Conservation (phyloP, 2,113 vertebrate genomes). For the Anser cygnoides region DNA sequence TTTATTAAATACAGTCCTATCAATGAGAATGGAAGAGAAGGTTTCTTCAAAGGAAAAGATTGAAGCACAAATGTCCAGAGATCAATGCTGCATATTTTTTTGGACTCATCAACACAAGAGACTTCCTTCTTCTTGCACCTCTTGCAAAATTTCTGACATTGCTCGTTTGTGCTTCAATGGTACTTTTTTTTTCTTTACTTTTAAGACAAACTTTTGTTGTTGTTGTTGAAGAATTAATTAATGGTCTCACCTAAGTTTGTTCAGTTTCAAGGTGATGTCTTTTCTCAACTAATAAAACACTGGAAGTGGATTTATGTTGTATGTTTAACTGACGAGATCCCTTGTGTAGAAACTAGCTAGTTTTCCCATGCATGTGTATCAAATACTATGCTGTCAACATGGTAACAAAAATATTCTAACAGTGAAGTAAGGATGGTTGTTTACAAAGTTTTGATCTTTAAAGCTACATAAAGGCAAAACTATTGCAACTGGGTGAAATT, state of each 20-base stretch:
- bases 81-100: background rate
- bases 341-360: background rate
- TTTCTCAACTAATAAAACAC: background rate
- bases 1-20: background rate
- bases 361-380: background rate
- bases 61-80: background rate
- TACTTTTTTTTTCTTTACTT: background rate
- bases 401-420: background rate
- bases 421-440: background rate
- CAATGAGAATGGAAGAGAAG: background rate
- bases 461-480: background rate
- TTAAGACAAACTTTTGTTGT: background rate
- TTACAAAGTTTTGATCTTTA: background rate
- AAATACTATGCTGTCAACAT: background rate
- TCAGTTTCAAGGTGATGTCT: background rate
- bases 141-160: background rate
- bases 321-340: background rate
- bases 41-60: background rate
- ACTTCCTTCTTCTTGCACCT: background rate
- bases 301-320: background rate
- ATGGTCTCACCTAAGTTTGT: background rate
- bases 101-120: background rate
- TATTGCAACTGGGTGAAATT: background rate
- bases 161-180: fast-evolving
- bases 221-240: background rate